Conservation (phyloP, 2,888 invertebrate species). For the Neoascia interrupta region DNA sequence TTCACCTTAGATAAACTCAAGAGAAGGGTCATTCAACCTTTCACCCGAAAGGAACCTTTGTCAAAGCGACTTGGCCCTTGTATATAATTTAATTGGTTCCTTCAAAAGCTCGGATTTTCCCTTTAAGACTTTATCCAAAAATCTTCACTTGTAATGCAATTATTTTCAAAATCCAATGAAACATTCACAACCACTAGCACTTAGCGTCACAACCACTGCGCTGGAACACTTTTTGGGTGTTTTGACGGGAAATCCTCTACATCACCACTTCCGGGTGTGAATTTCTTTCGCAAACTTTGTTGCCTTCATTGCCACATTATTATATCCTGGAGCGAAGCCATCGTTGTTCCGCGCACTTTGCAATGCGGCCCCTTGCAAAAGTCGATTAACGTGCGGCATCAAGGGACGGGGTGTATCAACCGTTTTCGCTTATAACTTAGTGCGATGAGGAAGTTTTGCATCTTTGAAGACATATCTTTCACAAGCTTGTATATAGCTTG, state of each 20-base stretch:
- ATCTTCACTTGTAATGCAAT: too few species aligned
- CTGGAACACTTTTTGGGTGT: conserved; percentile 3
- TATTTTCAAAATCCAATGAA: conserved; percentile 3
- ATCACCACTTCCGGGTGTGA: conserved; percentile 59
- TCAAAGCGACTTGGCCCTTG: too few species aligned
- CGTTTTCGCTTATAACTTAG: conserved; percentile 7
- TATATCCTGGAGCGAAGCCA: conserved; percentile 13
- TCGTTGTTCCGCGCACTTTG: conserved; percentile 33
- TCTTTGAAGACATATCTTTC: conserved; percentile 19
- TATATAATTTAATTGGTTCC: too few species aligned
- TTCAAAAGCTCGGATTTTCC: too few species aligned
- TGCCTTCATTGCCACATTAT: conserved; percentile 51
- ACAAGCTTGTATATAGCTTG: conserved; percentile 2
- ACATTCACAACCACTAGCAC: conserved; percentile 14
- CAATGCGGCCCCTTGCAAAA: conserved; percentile 16
- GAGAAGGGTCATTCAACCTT: too few species aligned
- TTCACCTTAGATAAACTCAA: too few species aligned
- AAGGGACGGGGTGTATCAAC: neutral
- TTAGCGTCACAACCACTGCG: conserved; percentile 14
- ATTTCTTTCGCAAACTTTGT: conserved; percentile 45
- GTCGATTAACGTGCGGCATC: conserved; percentile 31
- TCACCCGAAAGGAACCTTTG: too few species aligned
- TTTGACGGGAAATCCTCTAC: conserved; percentile 43
- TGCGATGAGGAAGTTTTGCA: conserved; percentile 17
- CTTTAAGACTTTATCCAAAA: too few species aligned